phyloP scores from a whole-genome alignment of 1,140 invertebrate species.

The honey bee (Apis mellifera) region Amel_HAv3.1 CM009938.2:4589501-4590000 shows the following conservation, averaged over 20 bases:
- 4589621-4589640: slow-evolving; percentile 75
- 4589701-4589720: slow-evolving; percentile 73
- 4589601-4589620: slow-evolving; percentile 43
- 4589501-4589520: not conserved
- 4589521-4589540: slow-evolving; percentile 45
- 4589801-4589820: slow-evolving; percentile 10
- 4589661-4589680: slow-evolving; percentile 75
- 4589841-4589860: slow-evolving; percentile 33
- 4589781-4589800: slow-evolving; percentile 2
- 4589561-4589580: slow-evolving; percentile 44
- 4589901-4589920: not conserved
- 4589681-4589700: slow-evolving; percentile 74
- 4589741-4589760: slow-evolving; percentile 59
- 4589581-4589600: not conserved
- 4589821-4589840: slow-evolving; percentile 2
- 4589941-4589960: not conserved
- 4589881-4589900: no score
- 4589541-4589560: slow-evolving; percentile 55
- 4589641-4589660: slow-evolving; percentile 68
- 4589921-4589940: not conserved
- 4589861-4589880: not conserved
- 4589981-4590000: slow-evolving; percentile 13
- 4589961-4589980: slow-evolving; percentile 23
- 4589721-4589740: slow-evolving; percentile 68
- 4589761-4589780: slow-evolving; percentile 44